These are phyloP conservation scores for Catostomus latipinnis DNA, from an alignment of 2,797 vertebrate species.

Conservation along the genomic window DNA sequence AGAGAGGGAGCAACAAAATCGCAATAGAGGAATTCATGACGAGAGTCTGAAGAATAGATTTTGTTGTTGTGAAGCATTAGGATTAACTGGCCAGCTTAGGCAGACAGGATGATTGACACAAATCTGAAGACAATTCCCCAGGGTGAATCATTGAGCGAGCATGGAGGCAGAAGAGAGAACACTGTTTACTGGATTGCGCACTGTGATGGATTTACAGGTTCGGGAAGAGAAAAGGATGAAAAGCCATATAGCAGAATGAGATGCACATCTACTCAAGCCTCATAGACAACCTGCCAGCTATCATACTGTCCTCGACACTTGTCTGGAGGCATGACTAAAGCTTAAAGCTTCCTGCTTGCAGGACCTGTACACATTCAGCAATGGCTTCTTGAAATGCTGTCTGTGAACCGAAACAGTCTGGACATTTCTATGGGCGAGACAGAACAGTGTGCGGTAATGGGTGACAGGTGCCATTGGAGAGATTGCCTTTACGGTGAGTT, in stretches of 20 bases:
- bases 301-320: slow-evolving; percentile 32
- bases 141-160: slow-evolving; percentile 37
- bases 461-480: slow-evolving; percentile 23
- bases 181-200: slow-evolving; percentile 47
- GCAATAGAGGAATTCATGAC: slow-evolving; percentile 26
- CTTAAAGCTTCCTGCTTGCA: slow-evolving; percentile 3
- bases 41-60: slow-evolving; percentile 41
- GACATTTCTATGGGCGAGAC: slow-evolving; percentile 24
- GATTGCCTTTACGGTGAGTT: slow-evolving; percentile 35
- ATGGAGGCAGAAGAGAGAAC: slow-evolving; percentile 33
- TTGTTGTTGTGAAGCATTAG: slow-evolving; percentile 48
- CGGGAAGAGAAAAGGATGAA: slow-evolving; percentile 31
- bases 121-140: slow-evolving; percentile 55
- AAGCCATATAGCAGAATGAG: slow-evolving; percentile 49
- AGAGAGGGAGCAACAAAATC: slow-evolving; percentile 10
- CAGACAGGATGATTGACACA: slow-evolving; percentile 57
- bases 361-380: slow-evolving; percentile 32
- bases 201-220: slow-evolving; percentile 39
- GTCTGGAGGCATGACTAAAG: slow-evolving; percentile 44
- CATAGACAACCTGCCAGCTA: slow-evolving; percentile 45
- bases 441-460: slow-evolving; percentile 24
- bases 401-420: slow-evolving; percentile 24
- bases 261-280: slow-evolving; percentile 51
- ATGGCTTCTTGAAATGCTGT: slow-evolving; percentile 38
- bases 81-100: slow-evolving; percentile 53